phyloP scores from a whole-genome alignment of 2,113 vertebrate genomes.

The Carlito syrichta region DNA sequence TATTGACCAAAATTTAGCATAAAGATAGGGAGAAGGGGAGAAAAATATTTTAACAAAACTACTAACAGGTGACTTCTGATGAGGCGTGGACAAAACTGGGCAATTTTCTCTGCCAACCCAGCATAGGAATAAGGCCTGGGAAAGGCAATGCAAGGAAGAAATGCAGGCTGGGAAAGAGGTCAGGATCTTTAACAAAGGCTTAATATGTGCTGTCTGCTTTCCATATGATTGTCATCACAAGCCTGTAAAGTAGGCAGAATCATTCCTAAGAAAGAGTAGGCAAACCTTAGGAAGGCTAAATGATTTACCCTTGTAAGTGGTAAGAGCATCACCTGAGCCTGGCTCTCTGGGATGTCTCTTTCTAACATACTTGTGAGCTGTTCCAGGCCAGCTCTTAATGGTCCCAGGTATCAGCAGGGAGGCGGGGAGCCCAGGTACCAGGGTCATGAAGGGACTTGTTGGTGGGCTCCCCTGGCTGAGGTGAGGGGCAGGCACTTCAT shows the following conservation, averaged over 20 bases:
- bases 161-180: neutral
- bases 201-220: neutral
- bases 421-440: neutral
- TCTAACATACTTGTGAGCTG: neutral
- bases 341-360: neutral
- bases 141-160: neutral
- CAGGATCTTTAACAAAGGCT: neutral
- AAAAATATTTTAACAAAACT: constrained; percentile 22
- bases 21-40: neutral
- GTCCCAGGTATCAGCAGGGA: neutral
- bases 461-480: neutral
- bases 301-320: neutral
- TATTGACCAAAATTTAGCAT: constrained; percentile 10
- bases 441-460: neutral
- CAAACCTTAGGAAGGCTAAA: neutral
- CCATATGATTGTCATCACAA: neutral
- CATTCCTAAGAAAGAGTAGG: constrained; percentile 17
- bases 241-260: neutral
- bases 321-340: neutral
- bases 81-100: neutral
- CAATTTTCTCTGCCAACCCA: neutral
- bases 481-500: neutral
- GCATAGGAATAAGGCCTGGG: neutral
- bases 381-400: neutral
- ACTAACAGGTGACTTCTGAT: neutral